Base-by-base conservation (phyloP, 2,113 vertebrate species). In the Emydocephalus ijimae region DNA sequence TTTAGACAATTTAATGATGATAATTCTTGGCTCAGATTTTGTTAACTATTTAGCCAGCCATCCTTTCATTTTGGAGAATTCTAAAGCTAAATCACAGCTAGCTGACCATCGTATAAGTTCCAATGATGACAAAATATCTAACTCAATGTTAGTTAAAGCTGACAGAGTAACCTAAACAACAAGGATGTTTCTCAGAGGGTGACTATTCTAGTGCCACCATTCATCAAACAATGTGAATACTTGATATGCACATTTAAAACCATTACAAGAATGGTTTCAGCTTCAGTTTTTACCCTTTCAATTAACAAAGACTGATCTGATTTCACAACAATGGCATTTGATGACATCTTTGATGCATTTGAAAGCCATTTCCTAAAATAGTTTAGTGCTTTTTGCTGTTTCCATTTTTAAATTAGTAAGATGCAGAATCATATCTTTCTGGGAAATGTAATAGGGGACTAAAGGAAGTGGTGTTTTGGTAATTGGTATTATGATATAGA, bases 241-340 rank as follows among this genome's bases (percentile, higher is more conserved):
- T 48, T 89, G 87, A 89, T 92, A 45, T 81, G 34, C 23, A 81
- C 29, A 81, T 81, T 81, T 89, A 56, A 56, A 92, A n/a, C n/a
- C n/a, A n/a, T n/a, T n/a, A n/a, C n/a, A n/a, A n/a, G n/a, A n/a
- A n/a, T n/a, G n/a, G n/a, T n/a, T 88, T 92, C 87, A 69, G 23
- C 21, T 74, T 92, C 86, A 74, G 48, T 50, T 15, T 69, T 88
- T 88, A 52, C 52, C 24, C 87, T 81, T 92, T 92, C n/a, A 57
- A 81, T 64, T n/a, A 81, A 81, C 43, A 89, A 24, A 89, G 59
- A 56, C 34, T 56, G 50, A 39, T 74, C 87, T 48, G 61, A 89
- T 92, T 92, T 92, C 55, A 87, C 34, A 88, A 64, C 91, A 88
- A 88, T 88, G 86, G n/a, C 7, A n/a, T 74, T 88, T 74, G 59